Evolutionary conservation across 2,797 vertebrate genomes (phyloP).

Genomic region (Podarcis siculus): DNA sequence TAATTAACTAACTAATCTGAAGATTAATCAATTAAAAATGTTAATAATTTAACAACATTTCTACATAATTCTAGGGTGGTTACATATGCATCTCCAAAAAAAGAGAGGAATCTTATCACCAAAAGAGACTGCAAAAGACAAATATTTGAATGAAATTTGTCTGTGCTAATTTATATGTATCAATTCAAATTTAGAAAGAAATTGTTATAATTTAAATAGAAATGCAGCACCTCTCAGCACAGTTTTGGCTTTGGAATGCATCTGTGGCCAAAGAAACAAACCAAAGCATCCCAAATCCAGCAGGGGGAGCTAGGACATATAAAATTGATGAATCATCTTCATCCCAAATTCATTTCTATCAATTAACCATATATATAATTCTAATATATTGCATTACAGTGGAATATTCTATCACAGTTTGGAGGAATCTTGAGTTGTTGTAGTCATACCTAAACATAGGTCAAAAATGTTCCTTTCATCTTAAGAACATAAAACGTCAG

Average conservation of each 20-base stretch:
- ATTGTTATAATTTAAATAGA: too few species aligned
- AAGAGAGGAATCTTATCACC: too few species aligned
- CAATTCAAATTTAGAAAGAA: too few species aligned
- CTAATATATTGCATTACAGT: background rate
- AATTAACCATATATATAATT: background rate
- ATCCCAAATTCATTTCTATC: background rate
- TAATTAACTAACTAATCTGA: too few species aligned
- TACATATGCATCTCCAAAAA: too few species aligned
- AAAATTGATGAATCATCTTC: background rate
- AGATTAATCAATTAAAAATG: too few species aligned
- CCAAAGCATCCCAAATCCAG: slow-evolving; percentile 1
- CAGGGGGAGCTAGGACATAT: slow-evolving; percentile 17
- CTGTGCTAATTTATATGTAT: too few species aligned
- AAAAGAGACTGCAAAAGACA: too few species aligned
- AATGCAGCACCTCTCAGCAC: background rate
- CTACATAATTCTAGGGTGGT: too few species aligned
- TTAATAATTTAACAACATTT: too few species aligned
- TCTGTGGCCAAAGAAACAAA: background rate
- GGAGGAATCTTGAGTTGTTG: background rate
- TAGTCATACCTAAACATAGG: background rate
- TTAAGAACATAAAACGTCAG: too few species aligned
- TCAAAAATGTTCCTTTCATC: background rate
- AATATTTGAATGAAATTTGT: too few species aligned
- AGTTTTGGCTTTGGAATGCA: background rate
- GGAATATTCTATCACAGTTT: background rate